Evolutionary conservation across 2,888 invertebrate species (phyloP).

Genomic region (Amaurobius ferox): DNA sequence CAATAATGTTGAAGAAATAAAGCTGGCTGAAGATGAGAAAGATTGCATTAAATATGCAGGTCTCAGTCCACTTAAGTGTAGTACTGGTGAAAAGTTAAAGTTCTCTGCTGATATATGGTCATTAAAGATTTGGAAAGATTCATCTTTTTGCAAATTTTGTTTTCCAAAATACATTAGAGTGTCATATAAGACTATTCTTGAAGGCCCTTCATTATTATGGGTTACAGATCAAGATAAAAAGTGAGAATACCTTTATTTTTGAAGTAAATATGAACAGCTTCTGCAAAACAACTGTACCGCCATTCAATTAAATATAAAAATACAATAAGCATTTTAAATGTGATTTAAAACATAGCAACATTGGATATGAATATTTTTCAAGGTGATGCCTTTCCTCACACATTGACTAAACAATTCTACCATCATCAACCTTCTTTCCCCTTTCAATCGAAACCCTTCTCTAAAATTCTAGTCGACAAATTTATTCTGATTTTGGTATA

Average conservation of each 20-base stretch:
- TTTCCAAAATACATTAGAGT: slow-evolving; percentile 74
- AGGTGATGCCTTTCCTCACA: no score
- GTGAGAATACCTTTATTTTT: slow-evolving; percentile 24
- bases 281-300: no score
- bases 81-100: slow-evolving; percentile 39
- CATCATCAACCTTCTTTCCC: no score
- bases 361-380: no score
- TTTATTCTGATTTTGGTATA: no score
- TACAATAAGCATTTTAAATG: no score
- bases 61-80: neutral
- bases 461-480: no score
- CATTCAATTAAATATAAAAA: no score
- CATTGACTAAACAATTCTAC: no score
- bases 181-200: slow-evolving; percentile 73
- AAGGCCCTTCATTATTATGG: slow-evolving; percentile 64
- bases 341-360: no score
- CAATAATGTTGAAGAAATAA: slow-evolving; percentile 26
- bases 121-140: slow-evolving; percentile 72
- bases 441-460: no score
- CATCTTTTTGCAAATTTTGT: slow-evolving; percentile 22
- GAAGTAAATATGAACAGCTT: no score
- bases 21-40: neutral
- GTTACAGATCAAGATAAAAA: slow-evolving; percentile 61
- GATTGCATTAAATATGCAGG: neutral
- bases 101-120: slow-evolving; percentile 74